Base-by-base conservation (phyloP, 1,140 invertebrate species). In the Ylistrum balloti region DNA sequence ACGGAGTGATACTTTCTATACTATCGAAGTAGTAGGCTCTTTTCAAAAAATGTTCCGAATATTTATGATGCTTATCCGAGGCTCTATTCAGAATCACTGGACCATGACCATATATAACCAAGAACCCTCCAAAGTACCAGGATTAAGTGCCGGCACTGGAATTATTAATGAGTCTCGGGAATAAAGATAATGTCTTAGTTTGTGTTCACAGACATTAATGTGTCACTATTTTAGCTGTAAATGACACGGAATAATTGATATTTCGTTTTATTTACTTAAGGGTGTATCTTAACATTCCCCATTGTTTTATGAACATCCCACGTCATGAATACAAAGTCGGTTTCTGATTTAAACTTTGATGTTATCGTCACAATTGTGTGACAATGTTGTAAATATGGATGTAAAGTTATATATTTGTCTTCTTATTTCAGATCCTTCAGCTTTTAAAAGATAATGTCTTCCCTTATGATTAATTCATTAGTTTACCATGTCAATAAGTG, bases 171-270 rank as follows among this genome's bases (percentile, higher is more conserved):
- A 74, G 56, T 28, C n/a, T 5, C 22, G 56, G 56, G 56, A 74
- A n/a, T 28, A 9, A 11, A 28, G 28, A n/a, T 28, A 74, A 74
- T 74, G 56, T 28, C 56, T 74, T 74, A 28, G 3, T 22, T 74
- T 74, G 56, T 74, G 56, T 74, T 74, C 28, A 17, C 3, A 9
- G 56, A 5, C n/a, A 74, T 74, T 28, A 28, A 74, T 28, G 56
- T 74, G 56, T 74, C 56, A n/a, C 56, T 74, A 74, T 74, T 74
- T 74, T 74, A 74, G 56, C 56, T 74, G 9, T 74, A 74, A 74
- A 74, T 74, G 56, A 74, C 56, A 74, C 22, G 28, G 56, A 74
- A 74, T 74, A 74, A 74, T 74, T 74, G 56, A 74, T 74, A 28
- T 74, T 74, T 74, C 28, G 56, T 74, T 74, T 74, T 74, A 74